Conservation (phyloP, 2,113 vertebrate species). For the Girardinichthys multiradiatus region DNA sequence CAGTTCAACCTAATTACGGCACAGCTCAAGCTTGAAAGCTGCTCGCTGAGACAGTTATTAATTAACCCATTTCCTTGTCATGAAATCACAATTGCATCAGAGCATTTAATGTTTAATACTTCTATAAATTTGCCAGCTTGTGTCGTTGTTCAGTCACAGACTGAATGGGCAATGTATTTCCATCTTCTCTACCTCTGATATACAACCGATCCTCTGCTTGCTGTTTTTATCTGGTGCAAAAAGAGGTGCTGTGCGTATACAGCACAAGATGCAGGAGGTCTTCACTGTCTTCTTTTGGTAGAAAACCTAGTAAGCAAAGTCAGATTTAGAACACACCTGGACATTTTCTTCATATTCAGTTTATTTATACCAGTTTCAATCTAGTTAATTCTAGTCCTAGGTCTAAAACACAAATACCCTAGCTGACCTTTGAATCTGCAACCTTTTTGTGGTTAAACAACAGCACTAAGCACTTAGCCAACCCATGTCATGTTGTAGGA, state of each 20-base stretch:
- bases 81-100: slow-evolving; percentile 70
- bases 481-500: not conserved
- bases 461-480: not conserved
- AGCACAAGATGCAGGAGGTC: slow-evolving; percentile 16
- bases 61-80: slow-evolving; percentile 68
- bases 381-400: not conserved
- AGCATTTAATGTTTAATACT: slow-evolving; percentile 73
- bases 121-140: slow-evolving; percentile 75
- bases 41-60: slow-evolving; percentile 64
- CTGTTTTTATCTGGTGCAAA: slow-evolving; percentile 32
- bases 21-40: slow-evolving; percentile 55
- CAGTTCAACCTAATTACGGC: slow-evolving; percentile 76
- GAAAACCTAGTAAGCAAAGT: slow-evolving; percentile 56
- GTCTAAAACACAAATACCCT: not conserved
- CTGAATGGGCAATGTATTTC: slow-evolving; percentile 35
- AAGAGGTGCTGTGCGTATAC: slow-evolving; percentile 10
- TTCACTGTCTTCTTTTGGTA: slow-evolving; percentile 10
- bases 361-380: not conserved
- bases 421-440: not conserved
- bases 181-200: slow-evolving; percentile 51
- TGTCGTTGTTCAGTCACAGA: slow-evolving; percentile 47
- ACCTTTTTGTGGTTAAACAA: not conserved
- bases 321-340: slow-evolving; percentile 33
- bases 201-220: slow-evolving; percentile 42
- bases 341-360: slow-evolving; percentile 13